These are phyloP conservation scores for Aphrophora alni DNA, from an alignment of 2,888 invertebrate species.

Conservation along the genomic window DNA sequence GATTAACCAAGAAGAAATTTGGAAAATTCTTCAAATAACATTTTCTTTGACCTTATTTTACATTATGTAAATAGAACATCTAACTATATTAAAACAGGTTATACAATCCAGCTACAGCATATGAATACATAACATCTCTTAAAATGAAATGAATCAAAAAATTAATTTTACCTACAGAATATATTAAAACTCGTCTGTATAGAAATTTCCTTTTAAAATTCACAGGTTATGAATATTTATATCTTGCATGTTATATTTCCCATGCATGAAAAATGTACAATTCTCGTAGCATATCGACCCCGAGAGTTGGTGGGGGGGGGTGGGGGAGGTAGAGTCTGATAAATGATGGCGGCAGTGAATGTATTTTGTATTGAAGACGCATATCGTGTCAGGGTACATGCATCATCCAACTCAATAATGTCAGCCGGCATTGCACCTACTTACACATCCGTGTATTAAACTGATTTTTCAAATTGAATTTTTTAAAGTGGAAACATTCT, in stretches of 20 bases:
- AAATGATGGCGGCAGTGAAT: background rate
- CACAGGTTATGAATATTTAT: background rate
- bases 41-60: no score
- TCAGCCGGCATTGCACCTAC: background rate
- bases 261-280: conserved; percentile 2
- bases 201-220: background rate
- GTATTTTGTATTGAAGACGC: conserved; percentile 6
- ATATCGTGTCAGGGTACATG: background rate
- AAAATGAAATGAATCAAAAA: background rate
- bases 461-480: background rate
- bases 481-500: background rate
- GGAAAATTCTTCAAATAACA: no score
- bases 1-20: no score
- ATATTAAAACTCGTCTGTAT: background rate
- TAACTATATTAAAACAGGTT: no score
- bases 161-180: background rate
- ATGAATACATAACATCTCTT: background rate
- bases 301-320: no score
- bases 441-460: background rate
- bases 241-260: background rate
- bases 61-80: no score
- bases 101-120: no score
- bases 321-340: background rate
- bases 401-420: background rate
- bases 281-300: background rate